Conservation (phyloP, 2,888 invertebrate species). For the Hypolimnas misippus region DNA sequence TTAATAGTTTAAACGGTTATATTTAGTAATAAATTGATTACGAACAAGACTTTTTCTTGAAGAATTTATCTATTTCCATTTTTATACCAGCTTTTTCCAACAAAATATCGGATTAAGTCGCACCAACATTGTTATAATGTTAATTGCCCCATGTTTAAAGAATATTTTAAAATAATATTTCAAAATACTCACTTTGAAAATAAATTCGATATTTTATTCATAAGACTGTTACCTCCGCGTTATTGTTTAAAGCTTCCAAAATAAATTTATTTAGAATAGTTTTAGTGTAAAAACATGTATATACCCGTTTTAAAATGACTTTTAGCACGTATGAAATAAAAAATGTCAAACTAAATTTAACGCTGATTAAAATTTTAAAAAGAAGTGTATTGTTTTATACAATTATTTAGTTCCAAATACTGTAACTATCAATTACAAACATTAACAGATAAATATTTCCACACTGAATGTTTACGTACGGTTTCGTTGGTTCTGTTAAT, state of each 20-base stretch:
- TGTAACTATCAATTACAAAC: too few species aligned
- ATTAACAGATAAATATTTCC: too few species aligned
- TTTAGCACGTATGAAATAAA: constrained; percentile 1
- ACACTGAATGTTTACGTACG: too few species aligned
- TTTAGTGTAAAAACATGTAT: constrained; percentile 21
- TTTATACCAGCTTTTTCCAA: constrained; percentile 13
- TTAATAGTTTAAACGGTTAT: constrained; percentile 1
- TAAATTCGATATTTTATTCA: constrained; percentile 18
- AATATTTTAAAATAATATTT: not conserved
- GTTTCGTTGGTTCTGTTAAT: too few species aligned
- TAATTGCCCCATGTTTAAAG: not conserved
- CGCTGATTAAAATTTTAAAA: not conserved
- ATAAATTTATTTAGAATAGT: constrained; percentile 29
- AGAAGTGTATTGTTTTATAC: not conserved
- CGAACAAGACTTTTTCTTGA: not conserved
- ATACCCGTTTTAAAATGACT: not conserved
- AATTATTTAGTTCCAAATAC: not conserved
- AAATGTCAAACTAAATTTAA: not conserved
- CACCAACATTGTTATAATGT: constrained; percentile 1
- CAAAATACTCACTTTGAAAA: constrained; percentile 3
- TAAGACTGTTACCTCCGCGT: constrained; percentile 41
- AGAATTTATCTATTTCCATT: constrained; percentile 13
- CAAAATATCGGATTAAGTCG: not conserved
- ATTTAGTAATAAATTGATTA: constrained; percentile 1
- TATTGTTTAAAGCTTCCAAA: constrained; percentile 41